Conservation (phyloP, 2,888 invertebrate genomes). For the Sylvicola cinctus region DNA sequence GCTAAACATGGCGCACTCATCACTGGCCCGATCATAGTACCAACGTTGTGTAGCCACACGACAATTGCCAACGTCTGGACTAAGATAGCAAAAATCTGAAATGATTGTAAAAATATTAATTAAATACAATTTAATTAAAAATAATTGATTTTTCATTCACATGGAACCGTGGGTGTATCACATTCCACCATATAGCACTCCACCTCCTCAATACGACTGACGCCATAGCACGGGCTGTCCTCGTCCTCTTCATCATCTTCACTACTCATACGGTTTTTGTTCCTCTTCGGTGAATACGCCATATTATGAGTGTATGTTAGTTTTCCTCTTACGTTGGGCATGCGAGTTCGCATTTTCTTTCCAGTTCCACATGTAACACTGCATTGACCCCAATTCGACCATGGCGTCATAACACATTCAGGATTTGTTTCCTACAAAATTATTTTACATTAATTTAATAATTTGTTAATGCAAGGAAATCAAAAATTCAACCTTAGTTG, state of each 20-base stretch:
- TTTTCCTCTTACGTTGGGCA: no score
- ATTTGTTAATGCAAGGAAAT: no score
- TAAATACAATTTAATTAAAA: not conserved
- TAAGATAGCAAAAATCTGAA: constrained; percentile 16
- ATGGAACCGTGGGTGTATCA: not conserved
- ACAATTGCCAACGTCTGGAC: constrained; percentile 47
- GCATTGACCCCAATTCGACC: constrained; percentile 71
- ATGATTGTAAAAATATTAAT: not conserved
- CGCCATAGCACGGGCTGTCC: not conserved
- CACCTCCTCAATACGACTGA: not conserved
- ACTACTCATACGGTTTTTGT: no score
- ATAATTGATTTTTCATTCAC: not conserved
- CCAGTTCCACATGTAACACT: constrained; percentile 62
- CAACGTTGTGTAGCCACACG: constrained; percentile 56
- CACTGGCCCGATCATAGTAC: constrained; percentile 54
- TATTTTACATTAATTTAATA: not conserved
- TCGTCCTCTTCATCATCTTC: not conserved
- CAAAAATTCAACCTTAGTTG: no score
- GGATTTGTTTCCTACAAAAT: constrained; percentile 10
- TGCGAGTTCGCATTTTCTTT: constrained; percentile 35
- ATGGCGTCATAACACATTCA: constrained; percentile 41
- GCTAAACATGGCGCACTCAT: constrained; percentile 60
- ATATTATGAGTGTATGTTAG: no score
- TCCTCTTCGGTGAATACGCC: no score
- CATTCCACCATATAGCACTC: constrained; percentile 1